Base-by-base conservation (phyloP, 2,113 vertebrate species). In the Oceanites oceanicus region DNA sequence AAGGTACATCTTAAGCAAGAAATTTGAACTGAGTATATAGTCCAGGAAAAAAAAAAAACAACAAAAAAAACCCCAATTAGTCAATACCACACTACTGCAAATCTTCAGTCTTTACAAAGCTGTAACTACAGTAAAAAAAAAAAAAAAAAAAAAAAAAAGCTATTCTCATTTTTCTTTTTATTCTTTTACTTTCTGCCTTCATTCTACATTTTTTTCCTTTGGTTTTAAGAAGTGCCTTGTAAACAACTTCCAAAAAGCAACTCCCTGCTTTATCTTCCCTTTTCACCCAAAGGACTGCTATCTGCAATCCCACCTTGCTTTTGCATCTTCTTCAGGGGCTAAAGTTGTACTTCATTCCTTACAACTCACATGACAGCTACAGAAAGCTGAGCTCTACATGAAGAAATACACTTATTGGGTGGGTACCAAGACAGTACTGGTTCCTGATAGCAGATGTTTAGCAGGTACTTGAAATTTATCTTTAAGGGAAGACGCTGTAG, bases 241-340 rank as follows among this genome's bases (percentile, higher is more conserved):
- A 93, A 96, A 93, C 63, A 96, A 75, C 55, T 75, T 78, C 6
- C 8, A 50, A 49, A 90, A 85, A 87, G 23, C 34, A 96, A 44
- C 90, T 78, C 66, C 34, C 58, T 66, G 20, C 6, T 76, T 88
- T 93, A 88, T 93, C 95, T 79, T 90, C 38, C 36, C 29, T 34
- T 83, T 95, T 67, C 36, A 75, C 63, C 36, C 80, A 70, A 23
- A 76, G 10, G 36, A 49, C 75, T 36, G 71, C 70, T 96, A 96
- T 96, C 94, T 96, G 77, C 70, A 82, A 65, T 42, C 30, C 85
- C 96, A 96, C 92, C 87, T 93, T 95, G 90, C 12, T 85, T 85
- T 50, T 81, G 15, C 58, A 84, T 61, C 56, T 74, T 86, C 68
- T 58, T 82, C 61, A 61, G 36, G 29, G 45, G 19, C 52, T 85